These are phyloP conservation scores for Oeneis ivallda DNA, from an alignment of 2,888 invertebrate genomes.

Conservation along the genomic window DNA sequence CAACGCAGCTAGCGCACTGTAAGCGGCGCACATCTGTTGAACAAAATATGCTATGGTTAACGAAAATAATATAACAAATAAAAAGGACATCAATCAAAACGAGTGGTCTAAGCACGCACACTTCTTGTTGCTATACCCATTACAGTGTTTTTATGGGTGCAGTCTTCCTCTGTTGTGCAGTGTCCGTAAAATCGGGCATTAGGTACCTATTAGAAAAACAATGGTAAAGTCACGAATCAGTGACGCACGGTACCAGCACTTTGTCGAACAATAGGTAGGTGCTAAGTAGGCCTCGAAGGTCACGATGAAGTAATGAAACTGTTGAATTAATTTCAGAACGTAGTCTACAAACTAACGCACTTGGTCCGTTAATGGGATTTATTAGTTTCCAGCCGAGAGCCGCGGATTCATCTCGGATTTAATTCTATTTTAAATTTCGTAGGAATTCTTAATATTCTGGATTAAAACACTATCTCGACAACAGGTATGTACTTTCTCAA, in stretches of 20 bases:
- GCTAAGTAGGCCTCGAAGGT: slow-evolving; percentile 73
- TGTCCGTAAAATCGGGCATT: slow-evolving; percentile 68
- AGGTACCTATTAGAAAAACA: slow-evolving; percentile 61
- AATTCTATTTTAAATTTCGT: no score
- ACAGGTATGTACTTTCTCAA: no score
- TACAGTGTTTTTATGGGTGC: slow-evolving; percentile 29
- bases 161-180: slow-evolving; percentile 51
- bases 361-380: neutral
- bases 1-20: slow-evolving; percentile 66
- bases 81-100: neutral
- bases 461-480: no score
- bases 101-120: slow-evolving; percentile 3
- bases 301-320: slow-evolving; percentile 39
- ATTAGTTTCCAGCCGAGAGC: neutral
- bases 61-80: neutral
- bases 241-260: slow-evolving; percentile 66
- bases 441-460: no score
- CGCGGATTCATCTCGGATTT: no score
- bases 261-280: slow-evolving; percentile 69
- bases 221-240: slow-evolving; percentile 69
- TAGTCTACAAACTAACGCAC: neutral
- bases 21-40: slow-evolving; percentile 65
- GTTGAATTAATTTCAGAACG: slow-evolving; percentile 22
- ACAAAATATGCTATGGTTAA: neutral
- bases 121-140: slow-evolving; percentile 17